Evolutionary conservation across 2,797 vertebrate genomes (phyloP).

Genomic region (Telmatherina bonti): DNA sequence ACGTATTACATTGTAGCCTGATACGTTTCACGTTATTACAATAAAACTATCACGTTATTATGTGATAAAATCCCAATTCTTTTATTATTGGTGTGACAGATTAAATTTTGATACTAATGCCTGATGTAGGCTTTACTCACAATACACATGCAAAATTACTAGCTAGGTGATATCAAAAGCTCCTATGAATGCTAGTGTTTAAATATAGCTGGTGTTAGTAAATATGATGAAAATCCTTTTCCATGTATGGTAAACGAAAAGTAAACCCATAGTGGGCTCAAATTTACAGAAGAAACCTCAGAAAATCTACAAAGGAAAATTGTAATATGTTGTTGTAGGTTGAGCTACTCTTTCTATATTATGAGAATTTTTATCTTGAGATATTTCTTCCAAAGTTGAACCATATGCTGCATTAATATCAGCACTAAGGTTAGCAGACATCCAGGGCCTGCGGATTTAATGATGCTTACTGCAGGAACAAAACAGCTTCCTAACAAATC

Average conservation of each 20-base stretch:
- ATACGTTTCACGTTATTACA: too few species aligned
- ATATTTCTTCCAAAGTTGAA: slow-evolving; percentile 62
- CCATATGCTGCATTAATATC: slow-evolving; percentile 67
- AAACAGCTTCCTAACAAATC: slow-evolving; percentile 68
- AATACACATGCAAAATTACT: too few species aligned
- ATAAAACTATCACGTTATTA: too few species aligned
- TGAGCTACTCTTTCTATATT: slow-evolving; percentile 31
- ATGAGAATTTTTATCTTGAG: slow-evolving; percentile 59
- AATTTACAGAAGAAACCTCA: slow-evolving; percentile 32
- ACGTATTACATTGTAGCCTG: too few species aligned
- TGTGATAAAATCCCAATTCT: too few species aligned
- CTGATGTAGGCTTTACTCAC: too few species aligned
- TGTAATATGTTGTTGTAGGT: slow-evolving; percentile 25
- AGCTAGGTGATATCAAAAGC: slow-evolving; percentile 11
- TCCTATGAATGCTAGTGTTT: slow-evolving; percentile 30
- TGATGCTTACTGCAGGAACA: slow-evolving; percentile 52
- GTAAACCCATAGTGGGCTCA: slow-evolving; percentile 22
- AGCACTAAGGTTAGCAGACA: slow-evolving; percentile 58
- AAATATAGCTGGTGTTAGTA: slow-evolving; percentile 18
- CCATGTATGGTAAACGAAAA: slow-evolving; percentile 39
- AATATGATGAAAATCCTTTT: slow-evolving; percentile 19
- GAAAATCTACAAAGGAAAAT: neutral
- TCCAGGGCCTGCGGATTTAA: slow-evolving; percentile 58
- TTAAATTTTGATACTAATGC: too few species aligned
- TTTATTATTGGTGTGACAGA: too few species aligned